Evolutionary conservation across 2,797 vertebrate species (phyloP), one percentile per base, ranked within the genome.

Genomic region (Arnoldichthys spilopterus): DNA sequence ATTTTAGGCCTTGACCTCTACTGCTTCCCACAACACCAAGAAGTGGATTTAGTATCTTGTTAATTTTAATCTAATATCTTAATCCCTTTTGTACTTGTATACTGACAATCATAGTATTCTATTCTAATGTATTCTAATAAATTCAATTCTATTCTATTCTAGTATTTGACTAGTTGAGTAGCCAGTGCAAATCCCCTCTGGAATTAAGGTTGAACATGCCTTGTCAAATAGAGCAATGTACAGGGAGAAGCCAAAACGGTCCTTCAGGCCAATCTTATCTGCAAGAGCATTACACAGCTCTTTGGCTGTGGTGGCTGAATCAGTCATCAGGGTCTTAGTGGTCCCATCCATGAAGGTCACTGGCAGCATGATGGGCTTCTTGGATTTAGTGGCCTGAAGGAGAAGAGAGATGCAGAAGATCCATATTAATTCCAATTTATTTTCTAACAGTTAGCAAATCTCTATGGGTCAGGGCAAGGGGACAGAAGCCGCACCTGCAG

Each of bases 261-360:
- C 98, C 80, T 88, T 92, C 80, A 99, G 94, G 56, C 95, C 96
- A 86, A 98, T 94, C 87, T 98, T 98, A 90, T 99, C 97, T 0
- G 97, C 92, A 86, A 99, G 81, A 0, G 97, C 93, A 9, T 92
- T 94, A 86, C 97, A 98, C 72, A 99, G 95, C 88, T 99, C 98
- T 74, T 91, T 95, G 71, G 97, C 96, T 0, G 98, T 99, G 20
- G 97, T 99, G 3, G 98, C 98, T 0, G 98, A 99, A 87, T 99
- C 98, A 0, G 97, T 96, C 87, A 98, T 89, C 66, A 99, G 90
- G 0, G 98, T 99, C 89, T 98, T 98, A 13, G 97, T 99, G 4
- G 98, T 99, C 30, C 98, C 97, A 0, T 99, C 97, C 98, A 99
- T 99, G 79, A 98, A 99, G 0, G 98, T 99, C 28, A 99, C 96